These are phyloP conservation scores for Orthonevra nobilis DNA, from an alignment of 2,888 invertebrate species.

Conservation along the genomic window DNA sequence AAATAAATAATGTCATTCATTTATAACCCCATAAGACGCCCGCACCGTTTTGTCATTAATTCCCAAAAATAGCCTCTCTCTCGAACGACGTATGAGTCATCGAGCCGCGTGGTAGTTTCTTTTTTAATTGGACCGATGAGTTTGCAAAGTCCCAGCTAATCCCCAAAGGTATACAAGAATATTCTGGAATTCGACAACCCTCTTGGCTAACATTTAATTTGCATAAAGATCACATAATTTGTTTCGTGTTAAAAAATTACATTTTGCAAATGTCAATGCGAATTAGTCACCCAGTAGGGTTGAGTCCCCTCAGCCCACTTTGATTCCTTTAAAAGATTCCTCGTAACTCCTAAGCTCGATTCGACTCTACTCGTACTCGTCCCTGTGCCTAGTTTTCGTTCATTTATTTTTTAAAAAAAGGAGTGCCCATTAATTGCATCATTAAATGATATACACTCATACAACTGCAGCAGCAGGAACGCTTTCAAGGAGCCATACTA, in stretches of 20 bases:
- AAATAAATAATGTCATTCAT: conserved; percentile 36
- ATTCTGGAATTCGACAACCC: conserved; percentile 6
- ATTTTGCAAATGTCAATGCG: conserved; percentile 39
- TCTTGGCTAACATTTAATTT: conserved; percentile 21
- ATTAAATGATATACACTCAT: conserved; percentile 55
- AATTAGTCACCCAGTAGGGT: conserved; percentile 37
- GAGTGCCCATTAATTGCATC: conserved; percentile 67
- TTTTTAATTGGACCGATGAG: conserved; percentile 14
- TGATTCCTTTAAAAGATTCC: conserved; percentile 21
- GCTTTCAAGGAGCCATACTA: too few species aligned
- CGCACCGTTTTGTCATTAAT: conserved; percentile 23
- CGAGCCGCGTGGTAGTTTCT: background rate
- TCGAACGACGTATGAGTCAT: conserved; percentile 38
- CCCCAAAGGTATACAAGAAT: conserved; percentile 16
- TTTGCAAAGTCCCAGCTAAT: conserved; percentile 23
- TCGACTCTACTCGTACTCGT: conserved; percentile 9
- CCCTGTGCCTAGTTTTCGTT: too few species aligned
- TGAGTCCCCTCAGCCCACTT: conserved; percentile 12
- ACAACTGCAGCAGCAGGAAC: conserved; percentile 6
- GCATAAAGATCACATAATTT: conserved; percentile 47
- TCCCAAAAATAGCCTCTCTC: conserved; percentile 38
- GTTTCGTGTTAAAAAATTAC: conserved; percentile 18
- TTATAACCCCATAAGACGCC: conserved; percentile 36
- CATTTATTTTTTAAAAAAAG: conserved; percentile 60
- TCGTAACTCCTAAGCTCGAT: conserved; percentile 35